Percentiles rank a stretch among this genome's conserved stretches.
These are phyloP conservation scores for Netelia melanura DNA, from an alignment of 2,888 invertebrate genomes.

Conservation along the genomic window DNA sequence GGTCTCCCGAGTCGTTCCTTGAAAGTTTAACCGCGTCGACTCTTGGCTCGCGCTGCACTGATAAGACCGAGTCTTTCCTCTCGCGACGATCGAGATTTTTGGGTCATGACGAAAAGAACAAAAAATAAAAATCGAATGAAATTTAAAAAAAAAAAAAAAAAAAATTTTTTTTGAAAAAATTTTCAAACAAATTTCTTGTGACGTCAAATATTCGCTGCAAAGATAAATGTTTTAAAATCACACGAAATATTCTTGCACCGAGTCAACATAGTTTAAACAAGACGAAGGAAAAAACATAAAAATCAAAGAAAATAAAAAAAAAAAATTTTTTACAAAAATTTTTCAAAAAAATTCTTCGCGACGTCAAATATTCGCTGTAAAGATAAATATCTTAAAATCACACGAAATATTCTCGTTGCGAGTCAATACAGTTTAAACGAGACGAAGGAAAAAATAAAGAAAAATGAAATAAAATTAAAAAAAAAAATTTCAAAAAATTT, in stretches of 20 bases:
- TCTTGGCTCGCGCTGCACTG: not conserved
- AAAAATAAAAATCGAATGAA: not conserved
- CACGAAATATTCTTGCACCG: too few species aligned
- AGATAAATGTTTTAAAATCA: too few species aligned
- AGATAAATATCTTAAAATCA: too few species aligned
- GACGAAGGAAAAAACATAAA: too few species aligned
- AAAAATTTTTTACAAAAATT: not conserved
- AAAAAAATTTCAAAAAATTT: constrained; percentile 9
- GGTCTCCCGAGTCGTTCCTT: not conserved
- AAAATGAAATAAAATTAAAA: too few species aligned
- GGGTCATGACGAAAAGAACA: constrained; percentile 5
- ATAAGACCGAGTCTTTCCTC: not conserved
- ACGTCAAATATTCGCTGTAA: too few species aligned
- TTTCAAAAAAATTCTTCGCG: too few species aligned
- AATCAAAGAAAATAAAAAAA: not conserved
- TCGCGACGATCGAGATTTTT: constrained; percentile 44
- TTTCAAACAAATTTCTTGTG: not conserved
- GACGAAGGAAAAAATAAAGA: too few species aligned
- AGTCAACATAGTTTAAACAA: too few species aligned
- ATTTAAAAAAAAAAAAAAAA: not conserved
- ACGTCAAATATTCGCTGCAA: too few species aligned
- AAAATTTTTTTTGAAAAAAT: not conserved
- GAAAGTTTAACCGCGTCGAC: constrained; percentile 43
- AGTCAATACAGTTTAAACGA: too few species aligned
- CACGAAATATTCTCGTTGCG: too few species aligned